Evolutionary conservation across 2,797 vertebrate species (phyloP), one percentile per base, ranked within the genome.

Genomic region (Takifugu ocellatus): DNA sequence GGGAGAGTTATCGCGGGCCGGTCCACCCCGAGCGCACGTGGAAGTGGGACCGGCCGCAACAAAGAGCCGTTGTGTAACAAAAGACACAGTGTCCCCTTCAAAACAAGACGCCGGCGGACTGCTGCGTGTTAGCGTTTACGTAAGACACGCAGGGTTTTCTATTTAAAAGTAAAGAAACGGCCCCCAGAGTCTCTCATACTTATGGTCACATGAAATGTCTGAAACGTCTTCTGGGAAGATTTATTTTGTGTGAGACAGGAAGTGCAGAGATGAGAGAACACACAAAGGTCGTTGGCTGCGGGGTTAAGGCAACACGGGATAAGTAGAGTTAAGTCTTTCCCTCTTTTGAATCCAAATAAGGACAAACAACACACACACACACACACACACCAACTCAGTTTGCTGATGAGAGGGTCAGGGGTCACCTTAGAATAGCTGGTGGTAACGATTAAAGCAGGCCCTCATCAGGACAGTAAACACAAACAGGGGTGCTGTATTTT

Each of bases 201-300:
- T 56, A 51, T 52, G 66, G 56, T 69, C 74, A 42, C 55, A 66
- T 60, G 31, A 49, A 51, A 59, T 56, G 59, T 60, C 48, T 49
- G 31, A 24, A 44, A 46, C 68, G 59, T 75, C 14, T 69, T 81
- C 70, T 78, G 59, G 70, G 55, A 68, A 78, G 66, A 64, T 48
- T 58, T 69, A 55, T 56, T 54, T 60, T 67, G 66, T 78, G 74
- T 70, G 80, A 77, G 66, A 75, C 78, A 79, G 79, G 82, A 87
- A 87, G 80, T 78, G 49, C 29, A 53, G 70, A 62, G 69, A 73
- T 61, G 15, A 27, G 53, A 51, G 68, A 68, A 75, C 42, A 67
- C 74, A 71, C 78, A 88, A 83, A 87, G 83, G 75, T 84, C 72
- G 16, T 48, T 85, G 77, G 72, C 75, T 84, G 70, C 68, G 39